Percentiles rank a stretch among this genome's conserved stretches.
Conservation (phyloP, 2,113 vertebrate genomes). For the Rhinopomastus cyanomelas region DNA sequence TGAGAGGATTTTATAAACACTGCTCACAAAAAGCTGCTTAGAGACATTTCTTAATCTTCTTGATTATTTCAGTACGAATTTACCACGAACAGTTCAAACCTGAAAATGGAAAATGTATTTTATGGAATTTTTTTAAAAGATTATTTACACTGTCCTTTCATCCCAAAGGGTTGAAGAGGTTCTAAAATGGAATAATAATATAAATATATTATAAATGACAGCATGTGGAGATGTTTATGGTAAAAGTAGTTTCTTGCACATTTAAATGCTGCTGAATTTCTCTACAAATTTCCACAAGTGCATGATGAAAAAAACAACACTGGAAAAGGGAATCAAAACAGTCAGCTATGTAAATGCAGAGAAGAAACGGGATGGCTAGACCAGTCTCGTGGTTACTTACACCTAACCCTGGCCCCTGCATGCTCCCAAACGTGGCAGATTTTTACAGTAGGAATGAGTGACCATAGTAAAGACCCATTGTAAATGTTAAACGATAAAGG, state of each 20-base stretch:
- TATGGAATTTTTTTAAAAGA: neutral
- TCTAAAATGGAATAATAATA: neutral
- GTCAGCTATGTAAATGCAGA: neutral
- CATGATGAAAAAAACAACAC: neutral
- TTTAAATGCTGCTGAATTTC: neutral
- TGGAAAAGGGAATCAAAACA: neutral
- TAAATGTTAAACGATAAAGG: neutral
- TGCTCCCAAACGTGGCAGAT: neutral
- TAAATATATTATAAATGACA: neutral
- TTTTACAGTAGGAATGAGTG: neutral
- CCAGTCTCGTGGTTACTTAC: neutral
- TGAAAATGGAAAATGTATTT: neutral
- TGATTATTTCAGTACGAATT: neutral
- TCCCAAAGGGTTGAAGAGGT: neutral
- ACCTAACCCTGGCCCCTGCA: neutral
- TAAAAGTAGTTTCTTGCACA: neutral
- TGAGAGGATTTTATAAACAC: neutral
- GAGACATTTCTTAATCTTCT: neutral
- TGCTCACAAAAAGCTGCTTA: neutral
- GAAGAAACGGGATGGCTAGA: neutral
- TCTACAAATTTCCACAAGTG: neutral
- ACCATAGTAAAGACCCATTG: neutral
- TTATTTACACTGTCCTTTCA: neutral
- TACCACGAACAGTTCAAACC: neutral
- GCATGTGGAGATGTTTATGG: neutral